Evolutionary conservation across 2,797 vertebrate genomes (phyloP).

Genomic region (Artibeus lituratus): DNA sequence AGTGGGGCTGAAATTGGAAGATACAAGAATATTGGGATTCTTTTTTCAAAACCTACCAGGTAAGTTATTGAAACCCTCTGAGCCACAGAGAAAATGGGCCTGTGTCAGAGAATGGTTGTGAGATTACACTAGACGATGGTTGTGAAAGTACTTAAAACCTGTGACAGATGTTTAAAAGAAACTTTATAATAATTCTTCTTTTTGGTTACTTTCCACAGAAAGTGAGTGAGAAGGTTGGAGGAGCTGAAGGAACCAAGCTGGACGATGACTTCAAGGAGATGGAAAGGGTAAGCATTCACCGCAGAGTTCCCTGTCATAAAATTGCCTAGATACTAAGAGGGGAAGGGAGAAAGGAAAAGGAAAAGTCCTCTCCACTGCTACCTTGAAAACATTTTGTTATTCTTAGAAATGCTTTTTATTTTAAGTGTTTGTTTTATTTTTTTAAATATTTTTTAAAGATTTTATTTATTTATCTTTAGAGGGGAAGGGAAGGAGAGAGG

Average conservation of each 20-base stretch:
- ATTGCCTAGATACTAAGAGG: background rate
- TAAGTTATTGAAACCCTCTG: background rate
- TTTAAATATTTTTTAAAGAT: no score
- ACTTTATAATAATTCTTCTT: slow-evolving; percentile 39
- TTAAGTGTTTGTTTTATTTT: background rate
- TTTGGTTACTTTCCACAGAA: slow-evolving; percentile 85
- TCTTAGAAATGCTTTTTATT: background rate
- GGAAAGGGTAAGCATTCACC: slow-evolving; percentile 89
- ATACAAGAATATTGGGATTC: background rate
- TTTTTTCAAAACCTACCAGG: background rate
- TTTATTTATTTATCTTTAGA: no score
- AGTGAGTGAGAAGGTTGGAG: slow-evolving; percentile 97
- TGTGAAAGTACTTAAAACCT: background rate
- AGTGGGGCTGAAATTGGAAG: background rate
- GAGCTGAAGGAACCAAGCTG: slow-evolving; percentile 95
- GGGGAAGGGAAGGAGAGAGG: no score
- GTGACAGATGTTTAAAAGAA: background rate
- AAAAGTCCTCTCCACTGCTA: background rate
- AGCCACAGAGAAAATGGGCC: background rate
- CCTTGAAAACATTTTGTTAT: background rate
- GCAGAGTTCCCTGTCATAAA: background rate
- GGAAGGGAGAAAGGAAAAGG: background rate
- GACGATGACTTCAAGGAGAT: slow-evolving; percentile 95
- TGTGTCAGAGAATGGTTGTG: background rate
- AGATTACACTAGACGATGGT: background rate